These are phyloP conservation scores for Sinocyclocheilus grahami DNA, from an alignment of 2,113 vertebrate genomes.

Conservation along the genomic window DNA sequence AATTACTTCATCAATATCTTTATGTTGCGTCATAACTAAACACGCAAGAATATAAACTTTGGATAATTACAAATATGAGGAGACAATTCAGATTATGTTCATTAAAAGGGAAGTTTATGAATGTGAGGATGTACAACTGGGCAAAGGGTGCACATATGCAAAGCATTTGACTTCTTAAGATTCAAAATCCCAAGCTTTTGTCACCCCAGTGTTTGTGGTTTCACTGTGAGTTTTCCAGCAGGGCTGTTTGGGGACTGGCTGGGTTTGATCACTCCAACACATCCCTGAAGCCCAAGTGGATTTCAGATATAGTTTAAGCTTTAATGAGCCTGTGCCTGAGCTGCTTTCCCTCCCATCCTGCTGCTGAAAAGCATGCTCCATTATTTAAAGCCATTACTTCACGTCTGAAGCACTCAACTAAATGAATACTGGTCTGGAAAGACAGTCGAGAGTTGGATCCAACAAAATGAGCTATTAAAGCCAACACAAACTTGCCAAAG, in stretches of 20 bases:
- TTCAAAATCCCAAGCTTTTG: too few relatives aligned
- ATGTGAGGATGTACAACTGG: not conserved
- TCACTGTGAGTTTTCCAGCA: not conserved
- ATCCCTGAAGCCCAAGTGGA: constrained; percentile 53
- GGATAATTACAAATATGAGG: too few relatives aligned
- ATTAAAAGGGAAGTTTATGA: not conserved
- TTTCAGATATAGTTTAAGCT: constrained; percentile 52
- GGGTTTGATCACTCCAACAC: constrained; percentile 47
- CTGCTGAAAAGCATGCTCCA: constrained; percentile 53
- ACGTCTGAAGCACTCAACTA: constrained; percentile 49
- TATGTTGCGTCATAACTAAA: too few relatives aligned
- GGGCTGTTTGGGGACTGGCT: constrained; percentile 24
- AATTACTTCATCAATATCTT: too few relatives aligned
- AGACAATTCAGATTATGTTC: too few relatives aligned
- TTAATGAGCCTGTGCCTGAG: constrained; percentile 55
- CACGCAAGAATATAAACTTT: too few relatives aligned
- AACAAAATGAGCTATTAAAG: constrained; percentile 33
- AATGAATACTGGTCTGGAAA: constrained; percentile 43
- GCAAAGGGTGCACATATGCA: not conserved
- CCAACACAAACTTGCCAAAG: not conserved
- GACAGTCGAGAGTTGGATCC: constrained; percentile 5
- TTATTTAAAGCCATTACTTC: constrained; percentile 60
- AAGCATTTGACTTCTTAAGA: too few relatives aligned
- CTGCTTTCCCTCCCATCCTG: constrained; percentile 39
- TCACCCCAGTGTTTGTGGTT: constrained; percentile 20